Base-by-base conservation (phyloP, 2,888 invertebrate genomes). In the Lissonota sp. region DNA sequence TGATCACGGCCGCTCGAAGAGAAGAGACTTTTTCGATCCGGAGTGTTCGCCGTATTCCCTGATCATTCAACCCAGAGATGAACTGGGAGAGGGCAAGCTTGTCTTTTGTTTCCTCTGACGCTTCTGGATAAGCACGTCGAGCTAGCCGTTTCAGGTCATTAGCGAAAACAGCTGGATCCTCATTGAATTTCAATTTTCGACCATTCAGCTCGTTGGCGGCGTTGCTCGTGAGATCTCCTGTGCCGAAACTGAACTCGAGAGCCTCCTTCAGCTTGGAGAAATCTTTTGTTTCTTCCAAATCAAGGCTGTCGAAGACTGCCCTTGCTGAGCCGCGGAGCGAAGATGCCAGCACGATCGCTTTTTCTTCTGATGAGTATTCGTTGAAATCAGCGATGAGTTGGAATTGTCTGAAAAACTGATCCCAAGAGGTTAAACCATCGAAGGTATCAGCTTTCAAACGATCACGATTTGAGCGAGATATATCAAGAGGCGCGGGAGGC, bases 371-470 rank as follows among this genome's bases (percentile, higher is more conserved):
- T 6, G 49, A 70, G n/a, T 70, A 58, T 6, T 58, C 16, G 8
- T 70, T 58, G n/a, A 70, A 70, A 2, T 4, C 46, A 5, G 57
- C n/a, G 14, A 58, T 70, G 37, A 58, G 57, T 7, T 49, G 39
- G 46, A 58, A 70, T 46, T 70, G 58, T 37, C 46, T 46, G 6
- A 5, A 49, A 8, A 46, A 70, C 1, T 70, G 58, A 0, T 46
- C 46, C 70, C 70, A 58, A 16, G 57, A 58, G 3, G 39, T 42
- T 42, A 6, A 6, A 5, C 42, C 42, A 42, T 42, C 42, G 7
- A 6, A 42, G 7, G 7, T 42, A 42, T 42, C 42, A 7, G 42
- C 5, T 42, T 42, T 42, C 7, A 42, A 7, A 42, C 42, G 7
- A 42, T 42, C 7, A 7, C 7, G 42, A 42, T 42, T 42, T 42